Percentiles rank a stretch among this genome's conserved stretches.
phyloP scores from a whole-genome alignment of 1,140 invertebrate genomes.

The Bombus terrestris region DNA sequence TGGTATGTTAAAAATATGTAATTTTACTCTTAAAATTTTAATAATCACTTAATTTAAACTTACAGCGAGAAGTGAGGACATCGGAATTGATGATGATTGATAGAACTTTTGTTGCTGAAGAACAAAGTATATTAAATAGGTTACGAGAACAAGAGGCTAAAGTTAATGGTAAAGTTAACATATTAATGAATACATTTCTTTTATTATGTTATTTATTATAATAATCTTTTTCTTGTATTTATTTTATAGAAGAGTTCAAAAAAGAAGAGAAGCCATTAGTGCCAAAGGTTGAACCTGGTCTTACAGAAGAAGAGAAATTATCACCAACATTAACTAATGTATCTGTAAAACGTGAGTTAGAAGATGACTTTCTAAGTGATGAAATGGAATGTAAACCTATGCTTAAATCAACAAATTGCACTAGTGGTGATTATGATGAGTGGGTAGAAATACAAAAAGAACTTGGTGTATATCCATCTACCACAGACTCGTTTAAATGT shows the following conservation, averaged over 20 bases:
- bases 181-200: neutral
- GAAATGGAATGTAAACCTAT: constrained; percentile 74
- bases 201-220: neutral
- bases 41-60: constrained; percentile 48
- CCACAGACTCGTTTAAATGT: constrained; percentile 74
- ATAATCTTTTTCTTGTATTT: neutral
- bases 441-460: constrained; percentile 88
- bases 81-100: constrained; percentile 90
- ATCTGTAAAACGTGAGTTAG: constrained; percentile 79
- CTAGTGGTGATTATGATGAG: constrained; percentile 85
- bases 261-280: constrained; percentile 80
- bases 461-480: constrained; percentile 82
- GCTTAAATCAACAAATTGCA: constrained; percentile 75
- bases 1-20: constrained; percentile 82
- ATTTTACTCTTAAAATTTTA: neutral
- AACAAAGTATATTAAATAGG: constrained; percentile 84
- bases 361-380: constrained; percentile 77
- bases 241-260: constrained; percentile 76
- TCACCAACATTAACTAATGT: constrained; percentile 67
- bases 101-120: constrained; percentile 87
- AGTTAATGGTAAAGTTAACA: constrained; percentile 71
- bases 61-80: constrained; percentile 86
- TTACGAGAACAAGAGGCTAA: constrained; percentile 82
- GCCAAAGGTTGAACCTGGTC: constrained; percentile 78
- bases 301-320: constrained; percentile 70